phyloP scores from a whole-genome alignment of 2,113 vertebrate species.

The Neofelis nebulosa region DNA sequence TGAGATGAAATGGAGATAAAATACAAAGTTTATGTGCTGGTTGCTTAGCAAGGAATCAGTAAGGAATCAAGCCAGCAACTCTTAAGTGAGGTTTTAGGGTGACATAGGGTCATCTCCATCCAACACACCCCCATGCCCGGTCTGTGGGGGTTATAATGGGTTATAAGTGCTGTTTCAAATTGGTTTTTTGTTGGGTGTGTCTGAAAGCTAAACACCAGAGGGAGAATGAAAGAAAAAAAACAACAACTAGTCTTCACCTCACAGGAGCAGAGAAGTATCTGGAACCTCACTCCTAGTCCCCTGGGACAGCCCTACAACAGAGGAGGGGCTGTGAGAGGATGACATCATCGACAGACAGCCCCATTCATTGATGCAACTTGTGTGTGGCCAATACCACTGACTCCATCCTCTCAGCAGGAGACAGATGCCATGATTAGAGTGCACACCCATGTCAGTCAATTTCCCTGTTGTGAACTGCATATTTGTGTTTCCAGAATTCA shows the following conservation, averaged over 20 bases:
- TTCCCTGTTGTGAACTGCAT: neutral
- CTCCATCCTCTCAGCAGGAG: neutral
- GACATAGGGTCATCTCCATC: too few species aligned
- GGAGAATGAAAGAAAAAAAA: neutral
- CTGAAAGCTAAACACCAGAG: neutral
- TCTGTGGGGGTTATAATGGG: neutral
- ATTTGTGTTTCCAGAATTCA: neutral
- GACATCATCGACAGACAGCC: neutral
- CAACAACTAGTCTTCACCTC: neutral
- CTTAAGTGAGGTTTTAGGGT: neutral
- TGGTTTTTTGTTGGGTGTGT: neutral
- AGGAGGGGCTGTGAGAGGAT: neutral
- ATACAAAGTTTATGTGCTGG: neutral
- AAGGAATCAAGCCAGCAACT: neutral
- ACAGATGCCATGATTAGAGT: neutral
- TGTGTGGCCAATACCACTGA: neutral
- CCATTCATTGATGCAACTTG: neutral
- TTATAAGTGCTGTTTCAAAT: neutral
- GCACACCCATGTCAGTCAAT: neutral
- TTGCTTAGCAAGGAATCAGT: neutral
- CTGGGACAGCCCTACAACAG: neutral
- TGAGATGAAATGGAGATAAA: conserved; percentile 51
- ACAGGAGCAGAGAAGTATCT: neutral
- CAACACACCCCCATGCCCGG: neutral
- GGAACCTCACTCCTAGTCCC: neutral